These are phyloP conservation scores for Aphelocoma coerulescens DNA, from an alignment of 2,113 vertebrate genomes.

Conservation along the genomic window DNA sequence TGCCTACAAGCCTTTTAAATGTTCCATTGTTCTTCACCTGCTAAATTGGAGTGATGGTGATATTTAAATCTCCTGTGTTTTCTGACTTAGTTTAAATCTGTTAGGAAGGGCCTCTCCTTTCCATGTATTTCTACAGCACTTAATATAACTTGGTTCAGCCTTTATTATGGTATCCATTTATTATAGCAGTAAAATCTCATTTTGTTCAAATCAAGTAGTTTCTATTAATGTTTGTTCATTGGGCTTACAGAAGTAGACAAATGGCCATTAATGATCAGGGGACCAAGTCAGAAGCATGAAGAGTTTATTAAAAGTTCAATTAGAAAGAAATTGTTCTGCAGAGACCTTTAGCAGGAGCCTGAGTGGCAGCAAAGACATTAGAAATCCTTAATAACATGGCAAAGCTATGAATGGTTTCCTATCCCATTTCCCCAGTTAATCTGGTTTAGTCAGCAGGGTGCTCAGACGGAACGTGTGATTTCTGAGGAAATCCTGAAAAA, in stretches of 20 bases:
- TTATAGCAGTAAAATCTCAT: neutral
- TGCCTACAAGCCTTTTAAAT: neutral
- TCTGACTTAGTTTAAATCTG: neutral
- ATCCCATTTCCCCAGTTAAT: neutral
- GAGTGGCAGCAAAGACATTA: neutral
- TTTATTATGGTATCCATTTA: neutral
- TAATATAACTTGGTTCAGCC: neutral
- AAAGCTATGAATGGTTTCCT: neutral
- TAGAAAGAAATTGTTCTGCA: neutral
- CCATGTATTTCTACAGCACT: neutral
- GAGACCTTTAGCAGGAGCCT: neutral
- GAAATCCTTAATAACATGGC: neutral
- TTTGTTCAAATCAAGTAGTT: neutral
- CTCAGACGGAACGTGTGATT: neutral
- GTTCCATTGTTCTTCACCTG: neutral
- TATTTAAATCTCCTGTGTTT: neutral
- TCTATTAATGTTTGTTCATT: neutral
- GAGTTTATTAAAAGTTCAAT: neutral
- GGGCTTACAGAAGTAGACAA: neutral
- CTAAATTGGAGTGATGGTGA: neutral
- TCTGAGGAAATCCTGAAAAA: neutral
- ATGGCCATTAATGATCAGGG: neutral
- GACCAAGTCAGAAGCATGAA: neutral
- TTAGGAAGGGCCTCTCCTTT: neutral
- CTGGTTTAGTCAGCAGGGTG: neutral